These are phyloP conservation scores for Lophura swinhoii DNA, from an alignment of 2,797 vertebrate genomes.

Conservation along the genomic window DNA sequence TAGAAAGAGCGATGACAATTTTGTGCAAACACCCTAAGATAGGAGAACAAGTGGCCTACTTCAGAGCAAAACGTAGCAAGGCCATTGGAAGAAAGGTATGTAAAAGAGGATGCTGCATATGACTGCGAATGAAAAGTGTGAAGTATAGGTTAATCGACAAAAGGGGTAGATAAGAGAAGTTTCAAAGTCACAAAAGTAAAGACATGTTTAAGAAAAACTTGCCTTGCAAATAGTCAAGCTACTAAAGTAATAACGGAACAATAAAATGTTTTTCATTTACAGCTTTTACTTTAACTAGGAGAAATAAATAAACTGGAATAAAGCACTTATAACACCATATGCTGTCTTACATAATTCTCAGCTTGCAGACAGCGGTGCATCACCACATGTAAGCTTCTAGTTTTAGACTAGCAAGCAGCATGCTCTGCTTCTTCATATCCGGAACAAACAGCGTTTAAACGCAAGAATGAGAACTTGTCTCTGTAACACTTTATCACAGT, in stretches of 20 bases:
- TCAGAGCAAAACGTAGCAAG: background rate
- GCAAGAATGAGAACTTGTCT: background rate
- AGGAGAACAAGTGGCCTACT: background rate
- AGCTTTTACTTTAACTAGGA: background rate
- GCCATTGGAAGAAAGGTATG: background rate
- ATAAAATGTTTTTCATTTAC: background rate
- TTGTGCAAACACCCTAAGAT: background rate
- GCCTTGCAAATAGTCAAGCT: background rate
- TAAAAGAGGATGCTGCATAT: background rate
- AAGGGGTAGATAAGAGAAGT: background rate
- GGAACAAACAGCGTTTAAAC: background rate
- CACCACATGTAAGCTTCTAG: fast-evolving
- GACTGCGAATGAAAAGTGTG: background rate
- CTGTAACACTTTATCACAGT: background rate
- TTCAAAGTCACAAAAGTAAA: background rate
- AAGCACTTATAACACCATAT: background rate
- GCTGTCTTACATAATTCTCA: background rate
- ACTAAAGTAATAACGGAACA: background rate
- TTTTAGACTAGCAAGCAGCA: background rate
- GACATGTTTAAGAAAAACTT: background rate
- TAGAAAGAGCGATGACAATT: background rate
- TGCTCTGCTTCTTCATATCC: background rate
- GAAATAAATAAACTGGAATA: background rate
- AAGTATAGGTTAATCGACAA: background rate
- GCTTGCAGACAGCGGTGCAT: background rate